Evolutionary conservation across 2,888 invertebrate species (phyloP), one percentile per base, ranked within the genome.

Genomic region (Auanema freiburgensis): DNA sequence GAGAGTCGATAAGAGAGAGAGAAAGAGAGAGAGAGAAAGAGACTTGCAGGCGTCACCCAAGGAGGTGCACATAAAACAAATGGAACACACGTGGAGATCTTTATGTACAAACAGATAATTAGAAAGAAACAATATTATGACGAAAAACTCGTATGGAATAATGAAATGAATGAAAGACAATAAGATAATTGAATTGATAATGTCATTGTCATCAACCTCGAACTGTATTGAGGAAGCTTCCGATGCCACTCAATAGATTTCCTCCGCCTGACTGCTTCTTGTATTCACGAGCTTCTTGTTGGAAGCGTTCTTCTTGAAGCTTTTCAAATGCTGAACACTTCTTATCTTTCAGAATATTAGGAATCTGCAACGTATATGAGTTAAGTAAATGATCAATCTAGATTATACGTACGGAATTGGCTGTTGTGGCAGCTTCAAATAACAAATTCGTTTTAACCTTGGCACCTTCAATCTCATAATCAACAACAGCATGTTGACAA

Each of bases 301-400:
- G 81, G 77, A 81, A 81, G n/a, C 81, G 68, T 18, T 74, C 66
- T 61, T 83, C 81, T 59, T 80, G 81, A 14, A 80, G 66, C 52
- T 73, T 70, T 63, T 82, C 82, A 61, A 83, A 82, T 4, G 76
- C 77, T 12, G 64, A 73, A 57, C 82, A 82, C 64, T 82, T 82
- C 59, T 82, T 82, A 69, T 82, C 82, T 65, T 83, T 83, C 67
- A 82, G 71, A 54, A 82, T 82, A 61, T 82, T 81, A 10, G 82
- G 82, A 40, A 82, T 66, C 79, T 79, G 61, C 69, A 63, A 44
- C n/a, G 11, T 14, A 11, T 40, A 16, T 50, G 14, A 42, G 18
- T 10, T 16, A 24, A 49, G 23, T 49, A n/a, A 56, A 12, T 43
- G 43, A 24, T 25, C n/a, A 1, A 21, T 12, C 21, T 11, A 14